These are phyloP conservation scores for Altica lythri DNA, from an alignment of 2,888 invertebrate genomes.

Conservation along the genomic window DNA sequence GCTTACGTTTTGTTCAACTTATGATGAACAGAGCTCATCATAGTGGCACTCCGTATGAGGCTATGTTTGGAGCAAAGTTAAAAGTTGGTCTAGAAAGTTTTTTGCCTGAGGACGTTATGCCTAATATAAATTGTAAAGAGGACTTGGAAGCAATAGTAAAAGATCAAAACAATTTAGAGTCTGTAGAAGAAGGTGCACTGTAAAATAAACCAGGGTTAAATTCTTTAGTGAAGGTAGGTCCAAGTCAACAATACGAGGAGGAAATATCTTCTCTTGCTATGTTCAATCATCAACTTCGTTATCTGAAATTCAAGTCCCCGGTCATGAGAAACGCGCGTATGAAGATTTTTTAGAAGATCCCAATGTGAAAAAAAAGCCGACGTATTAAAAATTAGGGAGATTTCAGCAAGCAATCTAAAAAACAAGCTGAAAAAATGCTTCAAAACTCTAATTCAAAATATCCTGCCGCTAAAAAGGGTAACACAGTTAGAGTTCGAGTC, in stretches of 20 bases:
- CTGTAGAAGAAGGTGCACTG: background rate
- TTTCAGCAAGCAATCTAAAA: background rate
- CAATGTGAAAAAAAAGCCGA: background rate
- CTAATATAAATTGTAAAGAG: background rate
- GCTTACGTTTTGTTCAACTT: too few relatives aligned
- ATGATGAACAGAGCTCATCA: too few relatives aligned
- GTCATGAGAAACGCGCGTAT: background rate
- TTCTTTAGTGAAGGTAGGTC: background rate
- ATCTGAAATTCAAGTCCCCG: background rate
- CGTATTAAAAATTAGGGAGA: background rate
- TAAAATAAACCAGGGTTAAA: background rate
- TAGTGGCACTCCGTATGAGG: too few relatives aligned
- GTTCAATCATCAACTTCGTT: background rate
- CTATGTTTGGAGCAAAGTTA: background rate
- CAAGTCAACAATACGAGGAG: background rate
- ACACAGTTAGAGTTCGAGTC: background rate
- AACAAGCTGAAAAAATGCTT: too few relatives aligned
- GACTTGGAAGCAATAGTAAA: background rate
- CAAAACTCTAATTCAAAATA: background rate
- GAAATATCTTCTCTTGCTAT: background rate
- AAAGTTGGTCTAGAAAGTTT: background rate
- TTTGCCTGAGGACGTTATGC: background rate
- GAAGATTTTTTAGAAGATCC: background rate
- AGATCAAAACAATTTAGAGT: background rate
- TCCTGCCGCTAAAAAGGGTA: background rate